Percentiles rank a stretch among this genome's conserved stretches.
Conservation (phyloP, 1,140 invertebrate species). For the Camponotus floridanus region DNA sequence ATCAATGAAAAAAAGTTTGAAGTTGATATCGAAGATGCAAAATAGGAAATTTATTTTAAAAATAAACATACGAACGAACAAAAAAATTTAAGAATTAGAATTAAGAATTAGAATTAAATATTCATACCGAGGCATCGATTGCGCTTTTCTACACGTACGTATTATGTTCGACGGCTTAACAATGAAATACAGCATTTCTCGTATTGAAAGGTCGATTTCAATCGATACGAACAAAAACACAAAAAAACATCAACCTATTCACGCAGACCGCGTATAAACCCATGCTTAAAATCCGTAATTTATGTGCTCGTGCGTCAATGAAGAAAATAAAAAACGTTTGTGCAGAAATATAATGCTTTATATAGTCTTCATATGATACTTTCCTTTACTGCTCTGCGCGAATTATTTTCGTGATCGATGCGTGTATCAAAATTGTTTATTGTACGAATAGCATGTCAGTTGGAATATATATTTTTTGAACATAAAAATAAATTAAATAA, state of each 20-base stretch:
- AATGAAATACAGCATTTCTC: conserved; percentile 23
- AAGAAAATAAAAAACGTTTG: not conserved
- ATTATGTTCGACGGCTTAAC: conserved; percentile 7
- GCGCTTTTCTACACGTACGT: not conserved
- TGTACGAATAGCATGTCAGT: not conserved
- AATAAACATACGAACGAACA: not conserved
- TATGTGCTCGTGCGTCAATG: not conserved
- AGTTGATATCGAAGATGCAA: not conserved
- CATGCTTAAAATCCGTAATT: conserved; percentile 22
- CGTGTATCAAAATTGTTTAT: not conserved
- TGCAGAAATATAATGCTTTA: not conserved
- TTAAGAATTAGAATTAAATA: not conserved
- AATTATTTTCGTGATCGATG: not conserved
- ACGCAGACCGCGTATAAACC: not conserved
- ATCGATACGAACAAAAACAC: not conserved
- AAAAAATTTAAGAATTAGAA: not conserved
- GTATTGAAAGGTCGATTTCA: not conserved
- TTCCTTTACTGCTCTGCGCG: not conserved
- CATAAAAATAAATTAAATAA: not conserved
- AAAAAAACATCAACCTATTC: not conserved
- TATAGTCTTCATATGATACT: not conserved
- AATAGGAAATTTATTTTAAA: not conserved
- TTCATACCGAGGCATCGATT: not conserved
- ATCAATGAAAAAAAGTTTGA: not conserved
- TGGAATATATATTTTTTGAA: conserved; percentile 4